Percentiles rank a stretch among this genome's conserved stretches.
Conservation (phyloP, 2,797 vertebrate genomes). For the Muraenolepis orangiensis region DNA sequence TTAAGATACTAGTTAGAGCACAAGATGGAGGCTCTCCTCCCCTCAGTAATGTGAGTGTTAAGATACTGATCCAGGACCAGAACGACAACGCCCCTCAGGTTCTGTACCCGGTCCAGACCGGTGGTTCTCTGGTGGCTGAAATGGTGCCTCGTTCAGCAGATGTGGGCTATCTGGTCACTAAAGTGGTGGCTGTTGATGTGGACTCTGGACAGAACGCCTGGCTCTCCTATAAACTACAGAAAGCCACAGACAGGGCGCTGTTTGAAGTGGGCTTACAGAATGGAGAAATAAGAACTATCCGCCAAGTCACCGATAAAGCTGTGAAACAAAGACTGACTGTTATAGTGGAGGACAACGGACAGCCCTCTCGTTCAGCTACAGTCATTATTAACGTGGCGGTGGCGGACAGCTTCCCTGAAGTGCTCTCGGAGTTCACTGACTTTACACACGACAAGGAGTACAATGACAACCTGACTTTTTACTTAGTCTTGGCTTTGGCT, state of each 20-base stretch:
- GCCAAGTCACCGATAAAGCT: slow-evolving; percentile 58
- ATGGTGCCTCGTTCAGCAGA: slow-evolving; percentile 75
- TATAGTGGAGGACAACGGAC: slow-evolving; percentile 59
- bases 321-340: slow-evolving; percentile 50
- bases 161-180: slow-evolving; percentile 74
- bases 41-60: slow-evolving; percentile 16
- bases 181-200: slow-evolving; percentile 75
- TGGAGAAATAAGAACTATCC: slow-evolving; percentile 66
- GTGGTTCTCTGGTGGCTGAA: slow-evolving; percentile 62
- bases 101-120: slow-evolving; percentile 30
- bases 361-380: slow-evolving; percentile 44
- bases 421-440: slow-evolving; percentile 25
- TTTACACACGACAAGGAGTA: slow-evolving; percentile 34
- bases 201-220: slow-evolving; percentile 79
- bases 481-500: slow-evolving; percentile 33
- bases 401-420: slow-evolving; percentile 36
- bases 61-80: slow-evolving; percentile 22
- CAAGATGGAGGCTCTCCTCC: slow-evolving; percentile 27
- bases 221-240: slow-evolving; percentile 70
- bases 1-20: slow-evolving; percentile 11
- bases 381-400: slow-evolving; percentile 39
- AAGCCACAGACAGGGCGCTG: slow-evolving; percentile 67
- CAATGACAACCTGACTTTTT: slow-evolving; percentile 37
- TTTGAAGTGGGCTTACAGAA: slow-evolving; percentile 68
- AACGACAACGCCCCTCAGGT: slow-evolving; percentile 25